Conservation (phyloP, 1,140 invertebrate species). For the Lanistes nyassanus region DNA sequence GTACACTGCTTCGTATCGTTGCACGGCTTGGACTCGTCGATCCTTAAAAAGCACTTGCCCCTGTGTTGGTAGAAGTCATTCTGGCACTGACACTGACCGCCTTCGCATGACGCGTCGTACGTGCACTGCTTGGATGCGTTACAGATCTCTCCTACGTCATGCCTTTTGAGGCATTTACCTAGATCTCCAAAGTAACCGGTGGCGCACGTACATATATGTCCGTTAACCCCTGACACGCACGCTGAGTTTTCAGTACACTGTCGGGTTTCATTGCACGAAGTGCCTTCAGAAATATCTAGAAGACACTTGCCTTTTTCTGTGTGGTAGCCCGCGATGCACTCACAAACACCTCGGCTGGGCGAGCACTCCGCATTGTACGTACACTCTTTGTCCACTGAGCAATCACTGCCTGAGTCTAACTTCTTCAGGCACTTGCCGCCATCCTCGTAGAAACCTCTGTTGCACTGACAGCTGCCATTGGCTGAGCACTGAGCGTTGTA, state of each 20-base stretch:
- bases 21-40: slow-evolving; percentile 21
- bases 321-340: slow-evolving; percentile 19
- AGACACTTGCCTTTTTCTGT: slow-evolving; percentile 17
- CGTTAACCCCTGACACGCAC: background rate
- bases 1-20: slow-evolving; percentile 26
- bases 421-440: slow-evolving; percentile 18
- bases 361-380: slow-evolving; percentile 28
- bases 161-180: slow-evolving; percentile 15
- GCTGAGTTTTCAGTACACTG: slow-evolving; percentile 24
- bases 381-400: slow-evolving; percentile 25
- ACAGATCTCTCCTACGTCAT: slow-evolving; percentile 9
- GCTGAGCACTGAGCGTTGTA: slow-evolving; percentile 22
- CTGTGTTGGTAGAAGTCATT: slow-evolving; percentile 21
- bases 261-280: slow-evolving; percentile 14
- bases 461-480: slow-evolving; percentile 17
- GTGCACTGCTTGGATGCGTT: slow-evolving; percentile 28
- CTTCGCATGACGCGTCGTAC: slow-evolving; percentile 18
- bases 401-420: slow-evolving; percentile 22
- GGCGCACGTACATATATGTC: slow-evolving; percentile 2
- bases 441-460: slow-evolving; percentile 27
- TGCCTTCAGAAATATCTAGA: slow-evolving; percentile 4
- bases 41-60: slow-evolving; percentile 12
- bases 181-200: slow-evolving; percentile 10
- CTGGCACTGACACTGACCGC: slow-evolving; percentile 15
- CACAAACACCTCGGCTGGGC: slow-evolving; percentile 1